Conservation (phyloP, 2,888 invertebrate species). For the Callyntrura sp. region DNA sequence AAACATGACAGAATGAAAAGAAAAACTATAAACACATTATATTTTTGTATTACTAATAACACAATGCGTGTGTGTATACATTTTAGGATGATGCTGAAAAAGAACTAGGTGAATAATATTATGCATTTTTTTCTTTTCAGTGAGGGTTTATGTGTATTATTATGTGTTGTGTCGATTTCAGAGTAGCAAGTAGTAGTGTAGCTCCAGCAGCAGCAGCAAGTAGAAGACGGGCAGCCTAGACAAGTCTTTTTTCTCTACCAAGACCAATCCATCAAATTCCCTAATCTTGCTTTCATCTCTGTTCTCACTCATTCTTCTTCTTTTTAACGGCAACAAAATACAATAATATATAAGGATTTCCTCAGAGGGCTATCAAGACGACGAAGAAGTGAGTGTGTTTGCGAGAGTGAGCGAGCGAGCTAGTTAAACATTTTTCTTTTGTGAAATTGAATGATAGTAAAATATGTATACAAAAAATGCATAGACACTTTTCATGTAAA, state of each 20-base stretch:
- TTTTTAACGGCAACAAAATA: constrained; percentile 54
- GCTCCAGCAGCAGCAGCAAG: constrained; percentile 24
- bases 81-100: neutral
- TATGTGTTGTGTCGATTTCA: constrained; percentile 39
- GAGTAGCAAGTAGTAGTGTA: neutral
- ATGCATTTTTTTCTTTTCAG: constrained; percentile 15
- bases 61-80: constrained; percentile 43
- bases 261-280: constrained; percentile 75
- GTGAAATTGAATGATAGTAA: constrained; percentile 41
- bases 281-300: constrained; percentile 77
- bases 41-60: constrained; percentile 30
- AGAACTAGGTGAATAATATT: neutral
- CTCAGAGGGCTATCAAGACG: neutral
- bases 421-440: constrained; percentile 66
- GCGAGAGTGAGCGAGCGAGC: constrained; percentile 23
- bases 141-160: neutral
- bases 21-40: constrained; percentile 58
- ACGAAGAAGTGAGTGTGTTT: neutral
- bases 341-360: constrained; percentile 36
- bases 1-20: constrained; percentile 65
- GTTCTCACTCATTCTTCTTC: constrained; percentile 76
- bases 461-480: neutral
- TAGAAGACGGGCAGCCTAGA: constrained; percentile 32
- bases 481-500: neutral
- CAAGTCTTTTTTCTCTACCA: constrained; percentile 55